Evolutionary conservation across 1,140 invertebrate genomes (phyloP).

Genomic region (Euschistus heros): DNA sequence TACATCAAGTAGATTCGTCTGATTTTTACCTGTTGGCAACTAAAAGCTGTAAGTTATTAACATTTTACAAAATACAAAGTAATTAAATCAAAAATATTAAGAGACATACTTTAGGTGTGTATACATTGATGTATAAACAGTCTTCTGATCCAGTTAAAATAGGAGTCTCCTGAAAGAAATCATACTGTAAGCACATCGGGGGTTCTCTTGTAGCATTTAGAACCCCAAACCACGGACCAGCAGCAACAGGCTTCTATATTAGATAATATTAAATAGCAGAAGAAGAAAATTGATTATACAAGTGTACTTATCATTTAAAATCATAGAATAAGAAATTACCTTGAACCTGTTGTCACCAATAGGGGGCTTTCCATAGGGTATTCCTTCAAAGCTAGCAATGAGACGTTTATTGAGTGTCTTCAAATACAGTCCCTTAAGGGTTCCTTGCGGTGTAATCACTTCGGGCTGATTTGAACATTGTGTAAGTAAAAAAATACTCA

Average conservation of each 20-base stretch:
- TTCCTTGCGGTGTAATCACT: not conserved
- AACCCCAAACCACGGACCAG: not conserved
- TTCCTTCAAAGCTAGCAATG: slow-evolving; percentile 9
- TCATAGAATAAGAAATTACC: not conserved
- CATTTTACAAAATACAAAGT: too few species aligned
- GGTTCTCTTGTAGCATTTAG: not conserved
- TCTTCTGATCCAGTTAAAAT: slow-evolving; percentile 26
- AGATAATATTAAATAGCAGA: too few species aligned
- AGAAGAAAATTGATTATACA: too few species aligned
- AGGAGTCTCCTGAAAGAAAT: not conserved
- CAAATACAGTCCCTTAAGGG: not conserved
- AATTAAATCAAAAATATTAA: too few species aligned
- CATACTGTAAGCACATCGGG: not conserved
- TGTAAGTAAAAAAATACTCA: too few species aligned
- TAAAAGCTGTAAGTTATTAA: too few species aligned
- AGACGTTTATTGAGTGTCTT: not conserved
- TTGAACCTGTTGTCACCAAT: not conserved
- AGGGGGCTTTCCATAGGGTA: not conserved
- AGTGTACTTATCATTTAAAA: too few species aligned
- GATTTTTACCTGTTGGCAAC: too few species aligned
- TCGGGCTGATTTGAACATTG: not conserved
- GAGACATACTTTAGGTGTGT: slow-evolving; percentile 24
- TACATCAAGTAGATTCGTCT: slow-evolving; percentile 28
- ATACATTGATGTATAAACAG: slow-evolving; percentile 31
- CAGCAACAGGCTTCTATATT: not conserved